Conservation (phyloP, 2,888 invertebrate genomes). For the Molanna angustata region DNA sequence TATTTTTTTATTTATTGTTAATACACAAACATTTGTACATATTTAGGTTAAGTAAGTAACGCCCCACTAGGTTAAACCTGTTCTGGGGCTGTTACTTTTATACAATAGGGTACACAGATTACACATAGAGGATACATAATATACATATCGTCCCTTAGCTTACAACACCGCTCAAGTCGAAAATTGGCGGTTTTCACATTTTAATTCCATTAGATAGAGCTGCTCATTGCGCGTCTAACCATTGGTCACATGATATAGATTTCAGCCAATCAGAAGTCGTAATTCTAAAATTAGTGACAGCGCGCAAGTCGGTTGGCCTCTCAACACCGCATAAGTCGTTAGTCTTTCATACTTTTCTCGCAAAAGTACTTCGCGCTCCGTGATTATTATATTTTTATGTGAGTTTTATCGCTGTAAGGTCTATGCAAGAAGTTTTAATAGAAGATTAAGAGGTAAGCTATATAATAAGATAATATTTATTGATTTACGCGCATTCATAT, state of each 20-base stretch:
- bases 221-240: neutral
- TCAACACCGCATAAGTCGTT: constrained; percentile 1
- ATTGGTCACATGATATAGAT: neutral
- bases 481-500: neutral
- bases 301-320: constrained; percentile 2
- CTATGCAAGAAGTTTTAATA: neutral
- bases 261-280: neutral
- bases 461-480: neutral
- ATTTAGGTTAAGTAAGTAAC: no score
- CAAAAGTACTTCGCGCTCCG: no score
- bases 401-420: neutral
- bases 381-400: neutral
- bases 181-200: constrained; percentile 3
- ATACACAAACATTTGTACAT: no score
- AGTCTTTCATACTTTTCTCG: neutral
- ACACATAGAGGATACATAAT: no score
- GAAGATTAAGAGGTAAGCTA: constrained; percentile 1
- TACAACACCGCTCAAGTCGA: constrained; percentile 6
- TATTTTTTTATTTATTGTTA: no score
- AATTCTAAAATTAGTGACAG: constrained; percentile 3
- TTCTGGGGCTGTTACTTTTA: no score
- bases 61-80: no score
- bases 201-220: neutral
- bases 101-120: no score
- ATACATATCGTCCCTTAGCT: neutral